These are phyloP conservation scores for Erannis defoliaria DNA, from an alignment of 2,888 invertebrate genomes.

Conservation along the genomic window DNA sequence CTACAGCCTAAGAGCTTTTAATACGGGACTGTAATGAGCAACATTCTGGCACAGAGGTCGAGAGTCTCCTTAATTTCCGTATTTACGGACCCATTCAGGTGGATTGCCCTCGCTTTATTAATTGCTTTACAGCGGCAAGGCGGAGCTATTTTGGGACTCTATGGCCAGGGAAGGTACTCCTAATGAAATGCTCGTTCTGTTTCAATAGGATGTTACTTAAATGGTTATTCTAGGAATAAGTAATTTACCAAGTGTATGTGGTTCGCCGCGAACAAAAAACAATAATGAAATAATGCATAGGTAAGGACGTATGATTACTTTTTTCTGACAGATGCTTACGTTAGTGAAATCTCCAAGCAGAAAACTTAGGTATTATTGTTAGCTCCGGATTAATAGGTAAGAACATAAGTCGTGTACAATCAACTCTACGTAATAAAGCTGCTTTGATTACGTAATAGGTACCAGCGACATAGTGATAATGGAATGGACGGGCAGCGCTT, in stretches of 20 bases:
- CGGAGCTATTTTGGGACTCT: constrained; percentile 57
- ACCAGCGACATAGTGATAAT: too few species aligned
- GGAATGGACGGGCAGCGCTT: too few species aligned
- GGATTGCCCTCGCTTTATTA: constrained; percentile 71
- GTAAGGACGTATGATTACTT: background rate
- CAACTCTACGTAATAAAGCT: background rate
- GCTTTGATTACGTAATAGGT: background rate
- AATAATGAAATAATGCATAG: background rate
- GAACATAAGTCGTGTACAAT: background rate
- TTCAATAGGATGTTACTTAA: constrained; percentile 29
- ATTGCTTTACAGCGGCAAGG: constrained; percentile 67
- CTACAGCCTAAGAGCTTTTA: constrained; percentile 72
- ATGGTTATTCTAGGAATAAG: constrained; percentile 7
- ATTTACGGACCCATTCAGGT: constrained; percentile 76
- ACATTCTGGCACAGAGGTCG: constrained; percentile 65
- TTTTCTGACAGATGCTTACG: background rate
- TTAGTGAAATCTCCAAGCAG: background rate
- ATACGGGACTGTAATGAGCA: constrained; percentile 80
- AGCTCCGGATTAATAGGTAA: background rate
- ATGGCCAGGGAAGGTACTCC: constrained; percentile 39
- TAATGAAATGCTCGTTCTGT: constrained; percentile 30
- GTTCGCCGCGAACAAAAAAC: constrained; percentile 7
- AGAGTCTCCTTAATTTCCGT: constrained; percentile 79
- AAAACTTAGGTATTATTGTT: background rate
- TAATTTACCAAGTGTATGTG: background rate